A percentile compares a stretch with the other conserved stretches of the same genome.
phyloP scores from a whole-genome alignment of 2,113 vertebrate genomes.

The Cheirogaleus medius region DNA sequence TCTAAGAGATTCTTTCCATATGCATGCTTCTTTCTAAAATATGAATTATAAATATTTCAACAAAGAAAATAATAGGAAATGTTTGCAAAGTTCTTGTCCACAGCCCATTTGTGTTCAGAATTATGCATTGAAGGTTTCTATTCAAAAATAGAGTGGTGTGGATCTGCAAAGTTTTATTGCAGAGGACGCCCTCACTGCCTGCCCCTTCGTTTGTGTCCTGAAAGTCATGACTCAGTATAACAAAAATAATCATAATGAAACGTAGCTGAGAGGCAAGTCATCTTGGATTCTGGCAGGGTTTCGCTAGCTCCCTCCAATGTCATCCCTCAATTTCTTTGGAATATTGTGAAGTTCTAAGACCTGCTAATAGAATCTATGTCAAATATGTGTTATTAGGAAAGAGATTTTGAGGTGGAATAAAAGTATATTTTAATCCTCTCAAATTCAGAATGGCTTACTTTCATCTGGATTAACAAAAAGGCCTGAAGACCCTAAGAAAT shows the following conservation, averaged over 20 bases:
- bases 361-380: not conserved
- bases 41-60: not conserved
- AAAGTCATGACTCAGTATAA: not conserved
- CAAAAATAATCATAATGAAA: not conserved
- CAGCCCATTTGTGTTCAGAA: not conserved
- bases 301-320: not conserved
- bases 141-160: not conserved
- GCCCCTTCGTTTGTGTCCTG: not conserved
- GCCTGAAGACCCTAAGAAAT: not conserved
- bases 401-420: not conserved
- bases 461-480: constrained; percentile 47
- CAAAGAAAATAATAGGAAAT: not conserved
- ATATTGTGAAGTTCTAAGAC: not conserved
- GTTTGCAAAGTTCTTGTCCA: not conserved
- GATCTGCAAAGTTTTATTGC: not conserved
- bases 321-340: not conserved
- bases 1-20: not conserved
- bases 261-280: not conserved
- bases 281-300: not conserved
- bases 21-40: not conserved
- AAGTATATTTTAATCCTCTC: constrained; percentile 12
- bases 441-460: not conserved
- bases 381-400: constrained; percentile 4
- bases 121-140: not conserved
- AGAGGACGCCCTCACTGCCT: not conserved